These are phyloP conservation scores for Zaprionus taronus DNA, from an alignment of 1,140 invertebrate genomes.

Conservation along the genomic window DNA sequence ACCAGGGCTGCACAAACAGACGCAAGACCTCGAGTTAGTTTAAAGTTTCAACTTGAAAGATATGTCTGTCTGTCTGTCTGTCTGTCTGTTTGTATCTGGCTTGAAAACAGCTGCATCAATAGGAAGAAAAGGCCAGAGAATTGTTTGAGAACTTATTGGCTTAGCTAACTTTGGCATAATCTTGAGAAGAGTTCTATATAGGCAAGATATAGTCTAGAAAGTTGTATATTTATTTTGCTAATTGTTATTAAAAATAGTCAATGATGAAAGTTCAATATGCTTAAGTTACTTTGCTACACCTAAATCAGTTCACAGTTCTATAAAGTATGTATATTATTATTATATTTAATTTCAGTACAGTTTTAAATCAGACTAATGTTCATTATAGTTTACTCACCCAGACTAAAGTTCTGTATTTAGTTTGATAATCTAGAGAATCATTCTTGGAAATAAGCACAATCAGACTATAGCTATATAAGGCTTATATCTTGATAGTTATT, in stretches of 20 bases:
- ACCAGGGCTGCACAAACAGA: constrained; percentile 42
- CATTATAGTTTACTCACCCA: not conserved
- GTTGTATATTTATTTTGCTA: too few relatives aligned
- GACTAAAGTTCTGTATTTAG: not conserved
- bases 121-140: too few relatives aligned
- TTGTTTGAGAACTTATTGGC: not conserved
- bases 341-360: too few relatives aligned
- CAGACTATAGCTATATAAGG: too few relatives aligned
- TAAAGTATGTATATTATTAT: too few relatives aligned
- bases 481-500: not conserved
- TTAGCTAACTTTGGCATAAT: not conserved
- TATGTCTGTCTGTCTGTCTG: not conserved
- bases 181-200: too few relatives aligned
- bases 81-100: not conserved
- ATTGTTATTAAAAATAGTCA: too few relatives aligned
- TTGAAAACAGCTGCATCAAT: not conserved
- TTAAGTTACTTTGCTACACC: too few relatives aligned
- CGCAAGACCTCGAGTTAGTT: not conserved
- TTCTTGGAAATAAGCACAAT: not conserved
- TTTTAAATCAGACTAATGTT: not conserved
- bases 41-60: not conserved
- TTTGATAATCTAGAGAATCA: not conserved
- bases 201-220: too few relatives aligned
- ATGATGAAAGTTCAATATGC: too few relatives aligned
- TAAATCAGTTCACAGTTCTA: too few relatives aligned